Evolutionary conservation across 2,113 vertebrate genomes (phyloP).

Genomic region (Corythornis madagascariensis): DNA sequence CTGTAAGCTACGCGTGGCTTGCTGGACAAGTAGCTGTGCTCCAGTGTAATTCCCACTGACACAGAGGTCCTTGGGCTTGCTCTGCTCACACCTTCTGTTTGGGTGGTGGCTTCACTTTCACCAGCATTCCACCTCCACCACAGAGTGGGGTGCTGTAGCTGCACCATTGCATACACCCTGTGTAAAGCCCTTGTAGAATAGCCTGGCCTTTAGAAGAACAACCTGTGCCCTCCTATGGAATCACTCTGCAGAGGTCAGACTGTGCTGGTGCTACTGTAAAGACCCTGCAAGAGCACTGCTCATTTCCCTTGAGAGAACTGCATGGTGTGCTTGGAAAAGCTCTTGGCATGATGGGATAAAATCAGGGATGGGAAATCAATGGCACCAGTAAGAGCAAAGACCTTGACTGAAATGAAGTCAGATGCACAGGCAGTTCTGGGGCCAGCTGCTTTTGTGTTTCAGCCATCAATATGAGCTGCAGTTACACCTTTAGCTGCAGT

Average conservation of each 20-base stretch:
- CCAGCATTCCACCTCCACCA: not conserved
- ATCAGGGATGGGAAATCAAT: not conserved
- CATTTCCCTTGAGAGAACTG: not conserved
- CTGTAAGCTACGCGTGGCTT: not conserved
- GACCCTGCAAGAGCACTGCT: not conserved
- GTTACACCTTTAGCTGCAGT: not conserved
- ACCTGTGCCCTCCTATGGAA: not conserved
- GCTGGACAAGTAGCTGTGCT: not conserved
- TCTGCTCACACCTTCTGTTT: not conserved
- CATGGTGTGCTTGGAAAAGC: not conserved
- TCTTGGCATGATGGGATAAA: not conserved
- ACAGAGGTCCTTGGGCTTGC: not conserved
- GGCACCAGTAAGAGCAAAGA: not conserved
- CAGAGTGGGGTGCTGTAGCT: not conserved
- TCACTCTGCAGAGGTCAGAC: not conserved
- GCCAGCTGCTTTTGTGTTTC: not conserved
- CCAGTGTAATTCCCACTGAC: not conserved
- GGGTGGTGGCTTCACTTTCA: not conserved
- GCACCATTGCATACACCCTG: not conserved
- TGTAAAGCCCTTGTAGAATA: not conserved
- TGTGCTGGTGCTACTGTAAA: not conserved
- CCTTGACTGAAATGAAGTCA: not conserved
- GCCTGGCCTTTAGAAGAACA: not conserved
- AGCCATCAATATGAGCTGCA: constrained; percentile 1
- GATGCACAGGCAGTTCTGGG: not conserved